phyloP scores from a whole-genome alignment of 2,797 vertebrate species.

The Gallirallus australis region DNA sequence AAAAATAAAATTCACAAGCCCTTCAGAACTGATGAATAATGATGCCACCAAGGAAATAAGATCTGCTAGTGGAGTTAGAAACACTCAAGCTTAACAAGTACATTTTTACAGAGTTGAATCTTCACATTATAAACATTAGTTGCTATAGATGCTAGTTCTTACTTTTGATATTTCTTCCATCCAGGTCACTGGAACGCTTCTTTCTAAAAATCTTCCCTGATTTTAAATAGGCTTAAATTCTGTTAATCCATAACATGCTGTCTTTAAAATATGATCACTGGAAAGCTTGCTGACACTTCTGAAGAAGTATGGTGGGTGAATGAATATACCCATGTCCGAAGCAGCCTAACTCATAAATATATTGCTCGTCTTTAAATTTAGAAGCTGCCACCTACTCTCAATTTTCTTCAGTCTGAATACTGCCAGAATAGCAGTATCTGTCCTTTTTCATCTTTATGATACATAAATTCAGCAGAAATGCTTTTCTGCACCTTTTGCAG shows the following conservation, averaged over 20 bases:
- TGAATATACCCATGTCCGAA: neutral
- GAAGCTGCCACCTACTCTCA: neutral
- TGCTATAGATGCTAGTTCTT: neutral
- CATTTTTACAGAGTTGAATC: neutral
- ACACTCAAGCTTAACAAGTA: slow-evolving; percentile 14
- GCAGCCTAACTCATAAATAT: neutral
- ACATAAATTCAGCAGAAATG: neutral
- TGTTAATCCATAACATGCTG: neutral
- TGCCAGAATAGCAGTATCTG: neutral
- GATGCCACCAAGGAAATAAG: slow-evolving; percentile 35
- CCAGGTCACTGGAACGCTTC: neutral
- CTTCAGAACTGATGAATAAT: slow-evolving; percentile 54
- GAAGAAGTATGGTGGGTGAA: neutral
- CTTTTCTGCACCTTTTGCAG: neutral
- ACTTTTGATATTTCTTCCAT: neutral
- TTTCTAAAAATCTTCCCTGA: neutral
- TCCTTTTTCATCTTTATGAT: neutral
- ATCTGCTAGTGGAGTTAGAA: slow-evolving; percentile 22
- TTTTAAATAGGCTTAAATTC: neutral
- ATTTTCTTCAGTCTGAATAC: neutral
- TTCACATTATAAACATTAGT: neutral
- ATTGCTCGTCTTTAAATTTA: neutral
- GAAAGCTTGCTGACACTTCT: neutral
- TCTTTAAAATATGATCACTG: neutral
- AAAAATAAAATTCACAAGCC: slow-evolving; percentile 20